Base-by-base conservation (phyloP, 2,797 vertebrate genomes). In the Ibycter americanus region DNA sequence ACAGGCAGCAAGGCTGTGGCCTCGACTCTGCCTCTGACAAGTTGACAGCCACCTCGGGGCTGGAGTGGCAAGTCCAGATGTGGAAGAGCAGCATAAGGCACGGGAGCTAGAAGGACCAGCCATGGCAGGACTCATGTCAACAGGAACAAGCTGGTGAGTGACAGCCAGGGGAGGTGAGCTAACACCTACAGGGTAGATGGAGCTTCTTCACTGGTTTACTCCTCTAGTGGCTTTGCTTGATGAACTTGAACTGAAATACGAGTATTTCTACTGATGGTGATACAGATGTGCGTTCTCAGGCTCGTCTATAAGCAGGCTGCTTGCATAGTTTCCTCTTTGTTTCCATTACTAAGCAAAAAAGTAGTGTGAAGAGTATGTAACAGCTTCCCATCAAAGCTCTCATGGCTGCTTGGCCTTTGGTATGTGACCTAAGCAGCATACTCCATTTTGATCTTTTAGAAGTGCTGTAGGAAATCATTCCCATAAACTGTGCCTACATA, bases 241-340 rank as follows among this genome's bases (percentile, higher is more conserved):
- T 89, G 73, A 92, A 81, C 40, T 71, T 73, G 52, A 94, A 90
- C 8, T 83, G 79, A 96, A 87, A 88, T 61, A 94, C 12, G 51
- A 34, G 9, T 42, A 52, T 61, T 95, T 89, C 79, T 85, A 65
- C 49, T 61, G 46, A 58, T 83, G 34, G 29, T 77, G 85, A 89
- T 68, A 65, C 54, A 84, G 78, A 77, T 49, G 32, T 54, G 36
- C 73, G 58, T 55, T 85, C 76, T 77, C 55, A 90, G 67, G n/a
- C 13, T 89, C 15, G 5, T 68, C 82, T 80, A 42, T 34, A 83
- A 73, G 72, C 42, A 90, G 47, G 27, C 56, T 59, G 44, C 71
- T 91, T 67, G 32, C 27, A 36, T 26, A 4, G 21, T 77, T 88
- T 91, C 63, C 38, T 87, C 77, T 89, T 88, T 88, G 56, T 91